A percentile compares a stretch with the other conserved stretches of the same genome.
Evolutionary conservation across 2,113 vertebrate species (phyloP).

Genomic region (Scortum barcoo): DNA sequence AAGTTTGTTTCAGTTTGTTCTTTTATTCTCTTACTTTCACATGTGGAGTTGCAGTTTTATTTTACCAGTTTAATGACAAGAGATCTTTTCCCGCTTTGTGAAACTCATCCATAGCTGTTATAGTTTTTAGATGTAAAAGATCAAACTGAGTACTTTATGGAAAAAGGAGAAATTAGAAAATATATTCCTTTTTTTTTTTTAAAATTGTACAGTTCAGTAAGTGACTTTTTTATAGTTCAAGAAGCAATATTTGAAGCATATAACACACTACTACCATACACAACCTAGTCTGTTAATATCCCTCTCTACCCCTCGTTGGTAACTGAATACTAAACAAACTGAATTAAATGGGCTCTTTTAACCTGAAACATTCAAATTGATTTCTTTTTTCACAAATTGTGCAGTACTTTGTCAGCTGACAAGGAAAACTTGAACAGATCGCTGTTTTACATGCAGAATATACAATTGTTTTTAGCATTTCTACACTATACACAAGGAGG

Average conservation of each 20-base stretch:
- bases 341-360: constrained; percentile 50
- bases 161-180: constrained; percentile 81
- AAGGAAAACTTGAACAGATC: constrained; percentile 67
- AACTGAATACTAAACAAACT: constrained; percentile 52
- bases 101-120: constrained; percentile 37
- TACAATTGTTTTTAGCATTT: constrained; percentile 63
- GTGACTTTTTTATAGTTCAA: constrained; percentile 69
- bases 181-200: constrained; percentile 77
- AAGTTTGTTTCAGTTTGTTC: constrained; percentile 72
- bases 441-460: constrained; percentile 79
- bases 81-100: constrained; percentile 30
- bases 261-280: constrained; percentile 73
- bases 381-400: constrained; percentile 52
- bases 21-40: constrained; percentile 76
- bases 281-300: constrained; percentile 68
- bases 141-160: constrained; percentile 79
- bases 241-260: constrained; percentile 74
- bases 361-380: constrained; percentile 62
- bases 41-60: constrained; percentile 54
- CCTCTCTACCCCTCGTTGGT: constrained; percentile 27
- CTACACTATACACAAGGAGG: constrained; percentile 77
- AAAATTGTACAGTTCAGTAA: constrained; percentile 68
- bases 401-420: constrained; percentile 64
- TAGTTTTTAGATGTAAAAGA: constrained; percentile 69
- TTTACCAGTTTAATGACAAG: constrained; percentile 57